Base-by-base conservation (phyloP, 92 coral and sea anemone species). In the Palythoa grandiflora region DNA sequence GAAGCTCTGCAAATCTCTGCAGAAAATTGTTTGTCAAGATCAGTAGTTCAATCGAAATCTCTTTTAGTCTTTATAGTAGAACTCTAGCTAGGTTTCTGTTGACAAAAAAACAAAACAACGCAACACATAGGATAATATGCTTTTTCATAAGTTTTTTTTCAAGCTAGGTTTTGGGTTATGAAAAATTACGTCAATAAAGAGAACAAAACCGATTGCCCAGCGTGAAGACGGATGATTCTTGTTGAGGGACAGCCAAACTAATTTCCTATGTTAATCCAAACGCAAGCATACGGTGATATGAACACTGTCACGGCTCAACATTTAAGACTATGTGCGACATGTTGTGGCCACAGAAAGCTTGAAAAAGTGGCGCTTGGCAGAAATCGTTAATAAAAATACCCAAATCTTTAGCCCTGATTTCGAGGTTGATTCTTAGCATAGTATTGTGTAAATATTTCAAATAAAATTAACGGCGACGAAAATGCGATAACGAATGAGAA, bases 381-480 rank as follows among this genome's bases (percentile, higher is more conserved):
- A n/a, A 9, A 37, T 65, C 70, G n/a, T 19, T 2, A 38, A 59
- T n/a, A 57, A 55, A 40, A 10, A 13, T 55, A n/a, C 20, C 28
- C 20, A 80, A 80, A 20, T 66, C 19, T 16, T 10, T 37, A 66
- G 40, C 65, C 44, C 57, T 16, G 73, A 73, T n/a, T 40, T 47
- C 11, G 61, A 21, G 28, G 91, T 83, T 93, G 89, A 40, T 90
- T 90, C 73, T 8, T 86, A 50, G 90, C 75, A 78, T 48, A 87
- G 85, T 88, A 79, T 88, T 84, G 86, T 52, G 88, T 83, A 87
- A 92, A 90, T 85, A 92, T 20, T 54, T 65, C 38, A 93, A 90
- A 93, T 90, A 90, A 91, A 93, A 91, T 93, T 93, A 93, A 79
- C 93, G 89, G 91, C 55, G 85, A 85, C 90, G 77, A 87, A 92